Conservation (phyloP, 2,113 vertebrate species). For the Sialia sialis region DNA sequence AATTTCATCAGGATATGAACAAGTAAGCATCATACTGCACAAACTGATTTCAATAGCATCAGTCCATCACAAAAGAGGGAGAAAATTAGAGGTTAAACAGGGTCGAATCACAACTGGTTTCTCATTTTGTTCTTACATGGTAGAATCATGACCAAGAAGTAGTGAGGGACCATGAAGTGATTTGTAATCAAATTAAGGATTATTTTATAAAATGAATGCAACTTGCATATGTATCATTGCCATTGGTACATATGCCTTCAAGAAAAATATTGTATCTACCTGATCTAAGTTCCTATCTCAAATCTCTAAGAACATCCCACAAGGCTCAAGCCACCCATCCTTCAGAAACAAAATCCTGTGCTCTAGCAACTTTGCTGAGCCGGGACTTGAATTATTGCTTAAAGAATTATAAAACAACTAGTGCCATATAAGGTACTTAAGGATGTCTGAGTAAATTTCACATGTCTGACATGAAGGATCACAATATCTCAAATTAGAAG, state of each 20-base stretch:
- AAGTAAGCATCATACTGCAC: not conserved
- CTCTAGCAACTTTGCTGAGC: not conserved
- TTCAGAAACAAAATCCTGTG: not conserved
- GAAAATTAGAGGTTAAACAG: not conserved
- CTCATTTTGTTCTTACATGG: not conserved
- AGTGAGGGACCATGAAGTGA: not conserved
- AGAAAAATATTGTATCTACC: not conserved
- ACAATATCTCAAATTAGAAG: not conserved
- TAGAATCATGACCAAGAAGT: not conserved
- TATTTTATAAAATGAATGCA: not conserved
- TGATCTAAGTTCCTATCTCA: not conserved
- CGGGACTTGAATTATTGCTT: not conserved
- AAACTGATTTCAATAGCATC: not conserved
- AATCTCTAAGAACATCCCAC: not conserved
- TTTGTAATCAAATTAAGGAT: not conserved
- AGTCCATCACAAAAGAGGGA: not conserved
- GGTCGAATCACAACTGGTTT: not conserved
- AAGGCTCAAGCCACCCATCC: not conserved
- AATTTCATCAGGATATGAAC: not conserved
- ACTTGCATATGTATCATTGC: not conserved
- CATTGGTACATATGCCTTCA: not conserved
- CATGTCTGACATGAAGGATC: not conserved
- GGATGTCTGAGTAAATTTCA: not conserved
- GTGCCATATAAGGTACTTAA: not conserved
- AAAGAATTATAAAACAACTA: not conserved